Percentiles rank a stretch among this genome's conserved stretches.
Conservation (phyloP, 1,140 invertebrate species). For the Lepidurus couesii region DNA sequence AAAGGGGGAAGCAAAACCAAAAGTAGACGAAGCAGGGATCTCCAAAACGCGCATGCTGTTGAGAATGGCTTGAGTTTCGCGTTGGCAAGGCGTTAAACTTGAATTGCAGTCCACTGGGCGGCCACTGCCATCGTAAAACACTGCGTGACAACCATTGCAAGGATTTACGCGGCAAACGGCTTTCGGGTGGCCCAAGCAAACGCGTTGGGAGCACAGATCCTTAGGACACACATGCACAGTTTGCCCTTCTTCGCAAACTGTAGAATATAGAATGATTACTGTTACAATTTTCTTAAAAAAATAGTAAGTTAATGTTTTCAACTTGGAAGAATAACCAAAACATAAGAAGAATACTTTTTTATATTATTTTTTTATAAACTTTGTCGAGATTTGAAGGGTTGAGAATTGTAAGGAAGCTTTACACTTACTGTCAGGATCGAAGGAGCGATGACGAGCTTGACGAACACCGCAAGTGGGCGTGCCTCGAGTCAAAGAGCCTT, state of each 20-base stretch:
- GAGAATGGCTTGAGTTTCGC: conserved; percentile 37
- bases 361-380: too few relatives aligned
- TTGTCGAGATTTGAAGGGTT: too few relatives aligned
- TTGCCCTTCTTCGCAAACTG: conserved; percentile 44
- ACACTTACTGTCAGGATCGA: conserved; percentile 29
- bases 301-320: not conserved
- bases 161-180: conserved; percentile 45
- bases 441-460: conserved; percentile 34
- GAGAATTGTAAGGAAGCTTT: not conserved
- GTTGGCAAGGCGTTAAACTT: conserved; percentile 44
- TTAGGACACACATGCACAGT: conserved; percentile 44
- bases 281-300: not conserved
- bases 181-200: conserved; percentile 44
- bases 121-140: conserved; percentile 42
- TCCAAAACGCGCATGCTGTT: not conserved
- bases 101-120: conserved; percentile 43
- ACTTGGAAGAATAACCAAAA: too few relatives aligned
- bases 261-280: conserved; percentile 23
- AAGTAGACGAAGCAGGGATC: not conserved
- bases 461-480: conserved; percentile 34
- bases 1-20: not conserved
- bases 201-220: conserved; percentile 42
- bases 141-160: conserved; percentile 44
- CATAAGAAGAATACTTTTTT: too few relatives aligned
- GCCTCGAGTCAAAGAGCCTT: conserved; percentile 46